phyloP scores from a whole-genome alignment of 1,140 invertebrate genomes.

The Zophobas morio region DNA sequence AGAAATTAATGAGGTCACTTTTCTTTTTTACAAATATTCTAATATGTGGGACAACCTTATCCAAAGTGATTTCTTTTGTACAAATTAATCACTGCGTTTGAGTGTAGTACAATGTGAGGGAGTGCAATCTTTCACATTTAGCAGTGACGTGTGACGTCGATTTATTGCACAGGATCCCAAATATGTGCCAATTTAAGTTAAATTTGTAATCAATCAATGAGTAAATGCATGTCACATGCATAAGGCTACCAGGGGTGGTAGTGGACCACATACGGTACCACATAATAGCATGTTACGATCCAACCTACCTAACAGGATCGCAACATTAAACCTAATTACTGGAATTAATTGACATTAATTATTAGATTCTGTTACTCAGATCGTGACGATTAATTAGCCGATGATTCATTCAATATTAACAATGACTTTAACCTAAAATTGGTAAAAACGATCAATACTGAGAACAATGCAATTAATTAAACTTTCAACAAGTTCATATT shows the following conservation, averaged over 20 bases:
- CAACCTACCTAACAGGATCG: slow-evolving; percentile 59
- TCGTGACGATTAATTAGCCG: slow-evolving; percentile 61
- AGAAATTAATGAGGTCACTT: too few species aligned
- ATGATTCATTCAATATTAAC: slow-evolving; percentile 49
- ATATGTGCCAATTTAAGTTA: slow-evolving; percentile 37
- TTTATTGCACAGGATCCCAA: slow-evolving; percentile 4
- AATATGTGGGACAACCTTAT: too few species aligned
- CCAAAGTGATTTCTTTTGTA: too few species aligned
- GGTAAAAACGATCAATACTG: background rate
- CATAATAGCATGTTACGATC: slow-evolving; percentile 61
- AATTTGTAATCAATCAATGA: slow-evolving; percentile 46
- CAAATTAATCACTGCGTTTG: too few species aligned
- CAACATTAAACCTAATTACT: slow-evolving; percentile 65
- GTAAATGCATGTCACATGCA: slow-evolving; percentile 46
- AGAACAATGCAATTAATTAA: too few species aligned
- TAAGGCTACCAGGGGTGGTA: slow-evolving; percentile 27
- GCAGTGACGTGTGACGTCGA: background rate
- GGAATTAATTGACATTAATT: slow-evolving; percentile 66
- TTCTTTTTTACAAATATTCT: too few species aligned
- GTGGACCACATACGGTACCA: slow-evolving; percentile 46
- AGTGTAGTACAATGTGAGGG: background rate
- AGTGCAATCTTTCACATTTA: slow-evolving; percentile 12
- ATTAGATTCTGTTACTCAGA: slow-evolving; percentile 60
- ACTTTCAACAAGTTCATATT: too few species aligned
- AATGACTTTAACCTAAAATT: slow-evolving; percentile 8